phyloP scores from a whole-genome alignment of 2,113 vertebrate genomes.

The Melospiza georgiana region DNA sequence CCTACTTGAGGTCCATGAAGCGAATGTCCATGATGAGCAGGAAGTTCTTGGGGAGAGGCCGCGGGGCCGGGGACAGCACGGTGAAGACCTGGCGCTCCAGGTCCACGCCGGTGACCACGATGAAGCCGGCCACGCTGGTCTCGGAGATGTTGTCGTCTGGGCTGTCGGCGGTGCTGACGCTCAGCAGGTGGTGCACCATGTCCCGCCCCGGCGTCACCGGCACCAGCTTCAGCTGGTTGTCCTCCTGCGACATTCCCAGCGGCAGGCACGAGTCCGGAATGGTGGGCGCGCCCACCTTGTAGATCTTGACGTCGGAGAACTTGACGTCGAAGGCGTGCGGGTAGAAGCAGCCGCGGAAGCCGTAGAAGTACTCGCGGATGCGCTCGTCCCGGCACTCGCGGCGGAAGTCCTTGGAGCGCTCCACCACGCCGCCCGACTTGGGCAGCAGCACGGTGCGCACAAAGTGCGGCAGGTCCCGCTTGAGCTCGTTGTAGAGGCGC shows the following conservation, averaged over 20 bases:
- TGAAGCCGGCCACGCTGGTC: conserved; percentile 93
- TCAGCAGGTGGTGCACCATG: conserved; percentile 94
- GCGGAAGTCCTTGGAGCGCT: conserved; percentile 94
- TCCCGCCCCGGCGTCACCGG: conserved; percentile 93
- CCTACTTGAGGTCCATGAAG: conserved; percentile 93
- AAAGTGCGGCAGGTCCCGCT: conserved; percentile 94
- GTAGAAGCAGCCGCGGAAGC: conserved; percentile 93
- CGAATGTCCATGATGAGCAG: conserved; percentile 98
- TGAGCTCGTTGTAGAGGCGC: conserved; percentile 94
- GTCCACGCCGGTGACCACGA: conserved; percentile 94
- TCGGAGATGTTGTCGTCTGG: conserved; percentile 83
- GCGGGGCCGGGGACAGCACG: conserved; percentile 89
- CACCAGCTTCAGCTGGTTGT: conserved; percentile 96
- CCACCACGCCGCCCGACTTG: conserved; percentile 93
- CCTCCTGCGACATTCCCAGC: conserved; percentile 96
- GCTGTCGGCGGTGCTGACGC: conserved; percentile 89
- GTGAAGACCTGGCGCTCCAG: conserved; percentile 93
- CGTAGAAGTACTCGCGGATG: conserved; percentile 97
- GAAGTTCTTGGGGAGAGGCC: conserved; percentile 91
- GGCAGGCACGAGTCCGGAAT: conserved; percentile 97
- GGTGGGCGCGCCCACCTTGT: conserved; percentile 95
- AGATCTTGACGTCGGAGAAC: conserved; percentile 96
- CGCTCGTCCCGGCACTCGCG: conserved; percentile 91
- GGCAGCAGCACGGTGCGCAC: conserved; percentile 93
- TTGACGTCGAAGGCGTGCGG: conserved; percentile 96